These are phyloP conservation scores for Montipora efflorescens DNA, from an alignment of 64 coral and sea anemone genomes.

Conservation along the genomic window DNA sequence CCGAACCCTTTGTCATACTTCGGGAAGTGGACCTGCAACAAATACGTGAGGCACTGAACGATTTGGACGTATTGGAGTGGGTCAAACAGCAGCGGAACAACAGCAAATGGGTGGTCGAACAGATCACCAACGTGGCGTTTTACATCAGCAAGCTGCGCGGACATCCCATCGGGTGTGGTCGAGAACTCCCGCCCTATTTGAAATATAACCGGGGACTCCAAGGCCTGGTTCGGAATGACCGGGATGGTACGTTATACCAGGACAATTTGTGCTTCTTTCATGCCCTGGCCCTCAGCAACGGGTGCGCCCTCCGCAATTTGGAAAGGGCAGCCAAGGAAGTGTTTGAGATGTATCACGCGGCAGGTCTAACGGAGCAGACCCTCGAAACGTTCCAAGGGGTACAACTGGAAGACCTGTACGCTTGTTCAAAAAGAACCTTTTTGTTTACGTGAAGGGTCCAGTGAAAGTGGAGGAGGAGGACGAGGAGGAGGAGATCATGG, in stretches of 20 bases:
- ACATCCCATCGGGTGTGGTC: neutral
- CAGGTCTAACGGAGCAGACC: neutral
- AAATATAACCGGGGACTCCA: too few species aligned
- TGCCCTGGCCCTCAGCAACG: too few species aligned
- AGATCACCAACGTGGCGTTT: neutral
- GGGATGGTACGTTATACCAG: neutral
- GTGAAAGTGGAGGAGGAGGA: neutral
- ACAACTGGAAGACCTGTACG: slow-evolving; percentile 23
- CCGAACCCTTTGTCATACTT: neutral
- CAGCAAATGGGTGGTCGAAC: neutral
- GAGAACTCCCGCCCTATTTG: too few species aligned
- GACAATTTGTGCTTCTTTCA: too few species aligned
- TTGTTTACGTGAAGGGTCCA: slow-evolving; percentile 15
- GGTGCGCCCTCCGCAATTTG: neutral
- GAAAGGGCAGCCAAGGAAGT: neutral
- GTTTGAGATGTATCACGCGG: too few species aligned
- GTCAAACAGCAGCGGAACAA: neutral
- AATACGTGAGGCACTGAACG: neutral
- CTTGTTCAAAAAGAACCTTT: slow-evolving; percentile 50
- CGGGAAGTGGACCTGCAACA: neutral
- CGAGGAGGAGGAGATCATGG: neutral
- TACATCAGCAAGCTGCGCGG: too few species aligned
- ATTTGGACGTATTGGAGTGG: neutral
- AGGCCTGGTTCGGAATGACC: neutral
- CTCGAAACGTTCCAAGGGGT: slow-evolving; percentile 41